Conservation (phyloP, 2,113 vertebrate species). For the Pygathrix nemaeus region DNA sequence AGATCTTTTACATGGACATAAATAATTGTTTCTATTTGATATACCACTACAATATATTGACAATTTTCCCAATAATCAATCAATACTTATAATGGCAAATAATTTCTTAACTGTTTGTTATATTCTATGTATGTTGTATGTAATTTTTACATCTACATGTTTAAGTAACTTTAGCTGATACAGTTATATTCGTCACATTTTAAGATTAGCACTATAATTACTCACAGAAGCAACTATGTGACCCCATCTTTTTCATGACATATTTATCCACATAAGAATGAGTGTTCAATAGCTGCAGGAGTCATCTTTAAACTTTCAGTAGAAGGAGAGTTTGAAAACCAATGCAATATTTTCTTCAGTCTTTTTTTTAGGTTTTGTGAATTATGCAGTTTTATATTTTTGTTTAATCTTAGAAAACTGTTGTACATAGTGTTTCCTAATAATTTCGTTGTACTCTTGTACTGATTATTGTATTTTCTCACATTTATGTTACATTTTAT, state of each 20-base stretch:
- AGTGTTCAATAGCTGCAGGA: not conserved
- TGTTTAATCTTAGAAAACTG: not conserved
- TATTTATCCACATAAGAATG: not conserved
- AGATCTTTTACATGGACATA: not conserved
- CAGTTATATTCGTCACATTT: not conserved
- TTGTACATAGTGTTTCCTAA: not conserved
- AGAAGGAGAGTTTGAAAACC: not conserved
- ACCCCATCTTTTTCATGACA: not conserved
- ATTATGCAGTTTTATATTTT: not conserved
- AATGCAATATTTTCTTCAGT: not conserved
- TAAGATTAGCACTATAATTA: not conserved
- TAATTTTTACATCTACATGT: not conserved
- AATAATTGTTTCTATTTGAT: not conserved
- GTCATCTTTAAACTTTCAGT: not conserved
- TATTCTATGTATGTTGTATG: not conserved
- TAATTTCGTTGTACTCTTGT: not conserved
- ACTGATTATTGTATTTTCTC: not conserved
- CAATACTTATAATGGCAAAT: not conserved
- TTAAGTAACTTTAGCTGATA: not conserved
- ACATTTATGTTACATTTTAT: not conserved
- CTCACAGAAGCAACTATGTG: not conserved
- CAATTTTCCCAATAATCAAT: not conserved
- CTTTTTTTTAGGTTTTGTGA: not conserved
- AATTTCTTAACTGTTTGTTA: not conserved
- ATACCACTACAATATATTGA: not conserved